Conservation (phyloP, 30 jellyfish, hydroid and myxozoan genomes). For the Morbakka virulenta region DNA sequence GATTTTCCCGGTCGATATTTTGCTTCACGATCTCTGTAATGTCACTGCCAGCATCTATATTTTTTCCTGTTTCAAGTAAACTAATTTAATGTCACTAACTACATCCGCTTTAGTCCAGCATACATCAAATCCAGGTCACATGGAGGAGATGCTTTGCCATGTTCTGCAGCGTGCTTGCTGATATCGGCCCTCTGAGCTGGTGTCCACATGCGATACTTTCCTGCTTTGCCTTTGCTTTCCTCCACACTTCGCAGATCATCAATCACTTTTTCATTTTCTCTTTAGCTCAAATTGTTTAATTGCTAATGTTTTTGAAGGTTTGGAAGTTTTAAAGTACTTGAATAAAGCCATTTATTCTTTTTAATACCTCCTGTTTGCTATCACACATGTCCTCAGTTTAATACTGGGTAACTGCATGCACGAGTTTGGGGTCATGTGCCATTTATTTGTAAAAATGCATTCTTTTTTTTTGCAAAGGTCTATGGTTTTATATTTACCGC, state of each 20-base stretch:
- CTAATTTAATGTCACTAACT: conserved; percentile 31
- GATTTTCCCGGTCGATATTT: conserved; percentile 32
- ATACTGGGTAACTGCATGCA: too few relatives aligned
- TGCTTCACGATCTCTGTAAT: conserved; percentile 21
- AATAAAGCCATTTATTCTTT: conserved; percentile 46
- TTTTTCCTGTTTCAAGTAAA: conserved; percentile 17
- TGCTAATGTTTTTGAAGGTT: conserved; percentile 37
- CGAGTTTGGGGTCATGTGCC: too few relatives aligned
- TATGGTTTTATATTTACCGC: too few relatives aligned
- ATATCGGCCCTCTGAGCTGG: conserved; percentile 69
- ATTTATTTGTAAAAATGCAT: too few relatives aligned
- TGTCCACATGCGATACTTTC: conserved; percentile 42
- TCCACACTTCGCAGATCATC: conserved; percentile 40
- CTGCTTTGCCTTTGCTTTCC: conserved; percentile 33
- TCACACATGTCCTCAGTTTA: too few relatives aligned
- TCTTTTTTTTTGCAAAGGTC: too few relatives aligned
- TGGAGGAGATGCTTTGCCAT: conserved; percentile 31
- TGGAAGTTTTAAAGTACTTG: conserved; percentile 45
- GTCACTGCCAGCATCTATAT: conserved; percentile 17
- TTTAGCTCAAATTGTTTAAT: conserved; percentile 31
- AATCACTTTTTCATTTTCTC: conserved; percentile 47
- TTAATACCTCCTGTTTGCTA: conserved; percentile 1
- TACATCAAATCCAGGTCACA: not conserved
- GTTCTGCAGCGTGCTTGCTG: conserved; percentile 26
- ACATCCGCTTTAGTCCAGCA: conserved; percentile 31